Percentiles rank a stretch among this genome's conserved stretches.
Evolutionary conservation across 2,113 vertebrate genomes (phyloP).

Genomic region (Colistium nudipinnis): DNA sequence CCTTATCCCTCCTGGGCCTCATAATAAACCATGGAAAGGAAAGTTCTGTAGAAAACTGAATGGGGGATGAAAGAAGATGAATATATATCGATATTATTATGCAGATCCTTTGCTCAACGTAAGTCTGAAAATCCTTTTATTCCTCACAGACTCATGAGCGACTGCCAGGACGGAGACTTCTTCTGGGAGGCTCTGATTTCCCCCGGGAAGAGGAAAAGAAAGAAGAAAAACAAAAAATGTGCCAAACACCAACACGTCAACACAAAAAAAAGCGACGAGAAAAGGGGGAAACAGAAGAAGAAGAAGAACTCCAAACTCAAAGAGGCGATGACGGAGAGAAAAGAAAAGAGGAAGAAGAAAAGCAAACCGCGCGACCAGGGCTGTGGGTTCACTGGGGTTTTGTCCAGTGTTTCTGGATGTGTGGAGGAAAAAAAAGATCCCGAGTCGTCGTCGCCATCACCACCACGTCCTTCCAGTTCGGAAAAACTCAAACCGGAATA

Average conservation of each 20-base stretch:
- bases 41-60: too few species aligned
- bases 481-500: background rate
- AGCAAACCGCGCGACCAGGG: too few species aligned
- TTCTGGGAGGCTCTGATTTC: conserved; percentile 6
- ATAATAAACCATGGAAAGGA: too few species aligned
- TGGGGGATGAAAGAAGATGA: too few species aligned
- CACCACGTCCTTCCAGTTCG: background rate
- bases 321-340: conserved; percentile 28
- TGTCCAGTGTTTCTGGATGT: background rate
- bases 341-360: conserved; percentile 51
- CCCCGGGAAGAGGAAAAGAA: conserved; percentile 43
- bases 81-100: too few species aligned
- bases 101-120: too few species aligned
- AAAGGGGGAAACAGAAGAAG: conserved; percentile 39
- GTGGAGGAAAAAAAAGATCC: background rate
- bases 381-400: background rate
- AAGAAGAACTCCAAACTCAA: background rate
- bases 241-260: background rate
- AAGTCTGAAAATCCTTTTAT: background rate
- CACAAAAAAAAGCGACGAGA: background rate
- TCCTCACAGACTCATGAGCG: conserved; percentile 59
- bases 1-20: too few species aligned
- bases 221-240: conserved; percentile 53
- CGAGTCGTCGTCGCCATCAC: background rate
- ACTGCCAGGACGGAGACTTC: conserved; percentile 19